Base-by-base conservation (phyloP, 2,888 invertebrate species). In the Pteria penguin region DNA sequence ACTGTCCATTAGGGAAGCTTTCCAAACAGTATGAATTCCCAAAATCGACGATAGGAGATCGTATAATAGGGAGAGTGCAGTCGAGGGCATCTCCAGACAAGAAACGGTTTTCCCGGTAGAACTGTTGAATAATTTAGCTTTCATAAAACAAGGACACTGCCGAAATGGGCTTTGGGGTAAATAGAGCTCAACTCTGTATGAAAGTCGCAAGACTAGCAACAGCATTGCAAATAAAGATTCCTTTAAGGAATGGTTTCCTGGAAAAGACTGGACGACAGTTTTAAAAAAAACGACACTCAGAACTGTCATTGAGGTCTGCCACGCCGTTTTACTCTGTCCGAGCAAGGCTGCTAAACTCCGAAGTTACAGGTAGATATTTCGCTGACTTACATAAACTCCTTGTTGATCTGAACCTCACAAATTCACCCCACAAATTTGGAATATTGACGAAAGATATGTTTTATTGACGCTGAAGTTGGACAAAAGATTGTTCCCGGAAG, bases 111-210 rank as follows among this genome's bases (percentile, higher is more conserved):
- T 57, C 4, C 57, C 57, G 11, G 18, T 57, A 14, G 57, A 57
- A 22, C 11, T 57, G 18, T 8, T 14, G 14, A 11, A 5, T 11
- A 14, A 5, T 36, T 11, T 36, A 11, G 45, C 45, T 36, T 5
- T 11, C 45, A 36, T 11, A 36, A 36, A 11, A 36, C 5, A 36
- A n/a, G 14, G 36, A 63, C 32, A 75, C 72, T 32, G 77, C 45
- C 8, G 52, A 63, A 36, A 76, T 68, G 67, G 79, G 81, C n/a
- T 79, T 80, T 69, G 76, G 78, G 14, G 65, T 80, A 1, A 80
- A 70, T 5, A 63, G 78, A 58, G 63, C 62, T 14, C 63, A 66
- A 33, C 67, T 80, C 8, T 22, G 45, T 33, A 54, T 78, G 26
- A 70, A 76, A 54, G 54, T 77, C n/a, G 72, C 61, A 0, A 60